Base-by-base conservation (phyloP, 2,888 invertebrate genomes). In the Orthonychiurus folsomi region DNA sequence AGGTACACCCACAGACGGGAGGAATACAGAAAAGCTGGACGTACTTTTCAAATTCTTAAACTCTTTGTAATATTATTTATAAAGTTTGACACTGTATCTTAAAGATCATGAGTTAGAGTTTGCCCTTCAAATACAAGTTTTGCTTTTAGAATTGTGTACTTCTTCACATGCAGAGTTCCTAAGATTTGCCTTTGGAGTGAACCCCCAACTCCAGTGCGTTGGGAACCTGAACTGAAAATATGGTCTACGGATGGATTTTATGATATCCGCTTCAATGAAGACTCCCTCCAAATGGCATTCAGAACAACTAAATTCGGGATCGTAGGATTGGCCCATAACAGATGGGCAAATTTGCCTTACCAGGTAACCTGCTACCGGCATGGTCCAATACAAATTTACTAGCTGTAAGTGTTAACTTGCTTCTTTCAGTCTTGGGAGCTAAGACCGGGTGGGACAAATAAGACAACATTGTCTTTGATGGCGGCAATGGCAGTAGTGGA, bases 391-490 rank as follows among this genome's bases (percentile, higher is more conserved):
- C n/a, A n/a, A n/a, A n/a, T n/a, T n/a, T n/a, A n/a, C n/a, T n/a
- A n/a, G n/a, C n/a, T n/a, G n/a, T n/a, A n/a, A n/a, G n/a, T n/a
- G n/a, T n/a, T n/a, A n/a, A n/a, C n/a, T n/a, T n/a, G n/a, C n/a
- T n/a, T n/a, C n/a, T n/a, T n/a, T n/a, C 92, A 92, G 76, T 86
- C 86, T 0, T 92, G 91, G 89, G 91, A 92, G 72, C 74, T 91
- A 5, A 85, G 84, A 69, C 89, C 90, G 0, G 84, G 69, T n/a
- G 70, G 69, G n/a, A 23, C 58, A 25, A 68, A 70, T 47, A 68
- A 67, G 53, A 64, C 67, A 12, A 47, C 63, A 9, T 67, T 71
- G 56, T 52, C 64, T 0, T 63, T 71, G 1, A 66, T 65, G 50
- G 69, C 71, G 1, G 67, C 69, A 1, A 70, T 70, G 64, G 67